Evolutionary conservation across 2,113 vertebrate species (phyloP).

Genomic region (Helogale parvula): DNA sequence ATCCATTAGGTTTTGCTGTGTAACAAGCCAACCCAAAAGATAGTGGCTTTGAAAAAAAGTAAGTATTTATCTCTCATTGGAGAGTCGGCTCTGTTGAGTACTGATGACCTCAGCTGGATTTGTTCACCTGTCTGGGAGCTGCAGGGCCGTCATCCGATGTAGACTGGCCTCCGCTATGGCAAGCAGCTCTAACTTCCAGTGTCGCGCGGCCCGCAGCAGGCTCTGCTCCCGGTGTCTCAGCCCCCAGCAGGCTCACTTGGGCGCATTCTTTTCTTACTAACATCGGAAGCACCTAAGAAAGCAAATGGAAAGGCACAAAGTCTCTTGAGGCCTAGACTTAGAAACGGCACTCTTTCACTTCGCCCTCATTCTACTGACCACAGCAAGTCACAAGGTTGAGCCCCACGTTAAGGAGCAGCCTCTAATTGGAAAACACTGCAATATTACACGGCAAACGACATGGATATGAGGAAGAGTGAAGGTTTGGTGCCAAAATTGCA

Average conservation of each 20-base stretch:
- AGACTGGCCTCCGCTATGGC: background rate
- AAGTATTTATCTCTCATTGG: background rate
- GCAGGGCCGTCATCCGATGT: background rate
- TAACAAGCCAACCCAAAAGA: background rate
- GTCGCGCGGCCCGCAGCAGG: background rate
- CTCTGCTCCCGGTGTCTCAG: background rate
- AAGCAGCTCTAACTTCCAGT: background rate
- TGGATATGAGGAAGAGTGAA: fast-evolving
- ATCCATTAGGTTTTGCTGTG: background rate
- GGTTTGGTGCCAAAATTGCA: background rate
- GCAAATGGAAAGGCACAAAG: background rate
- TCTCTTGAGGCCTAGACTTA: background rate
- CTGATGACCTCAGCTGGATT: background rate
- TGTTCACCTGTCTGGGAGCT: background rate
- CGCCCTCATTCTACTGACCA: background rate
- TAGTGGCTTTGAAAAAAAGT: background rate
- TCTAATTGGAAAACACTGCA: background rate
- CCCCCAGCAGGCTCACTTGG: background rate
- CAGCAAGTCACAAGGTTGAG: background rate
- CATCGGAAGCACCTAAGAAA: background rate
- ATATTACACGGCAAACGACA: background rate
- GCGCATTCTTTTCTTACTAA: background rate
- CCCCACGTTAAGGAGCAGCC: background rate
- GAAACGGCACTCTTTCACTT: background rate
- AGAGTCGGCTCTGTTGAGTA: background rate